A percentile compares a stretch with the other conserved stretches of the same genome.
Conservation (phyloP, 92 coral and sea anemone genomes). For the Zoanthus sociatus region DNA sequence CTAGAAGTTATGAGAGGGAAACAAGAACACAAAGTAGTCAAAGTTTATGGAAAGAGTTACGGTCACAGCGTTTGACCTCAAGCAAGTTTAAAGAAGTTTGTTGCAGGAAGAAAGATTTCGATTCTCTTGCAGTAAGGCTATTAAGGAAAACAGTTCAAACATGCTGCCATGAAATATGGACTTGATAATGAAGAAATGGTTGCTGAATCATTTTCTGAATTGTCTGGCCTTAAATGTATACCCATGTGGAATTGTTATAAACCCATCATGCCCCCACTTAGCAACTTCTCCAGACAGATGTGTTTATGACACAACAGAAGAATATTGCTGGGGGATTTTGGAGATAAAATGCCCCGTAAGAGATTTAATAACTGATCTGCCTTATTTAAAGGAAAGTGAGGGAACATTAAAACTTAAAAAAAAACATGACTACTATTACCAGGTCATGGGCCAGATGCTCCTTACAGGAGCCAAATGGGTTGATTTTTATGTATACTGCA, state of each 20-base stretch:
- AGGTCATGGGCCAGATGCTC: slow-evolving; percentile 63
- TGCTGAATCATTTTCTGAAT: neutral
- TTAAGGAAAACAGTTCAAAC: slow-evolving; percentile 53
- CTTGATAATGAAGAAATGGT: slow-evolving; percentile 26
- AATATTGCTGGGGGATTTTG: slow-evolving; percentile 34
- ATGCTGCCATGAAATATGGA: slow-evolving; percentile 45
- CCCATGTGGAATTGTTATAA: neutral
- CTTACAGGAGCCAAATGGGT: slow-evolving; percentile 56
- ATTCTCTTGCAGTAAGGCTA: slow-evolving; percentile 8
- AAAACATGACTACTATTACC: slow-evolving; percentile 52
- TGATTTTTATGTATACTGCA: slow-evolving; percentile 58
- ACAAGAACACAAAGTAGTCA: slow-evolving; percentile 19
- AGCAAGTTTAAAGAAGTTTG: slow-evolving; percentile 47
- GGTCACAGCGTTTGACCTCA: slow-evolving; percentile 9
- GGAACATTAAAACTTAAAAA: slow-evolving; percentile 51
- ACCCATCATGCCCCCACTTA: slow-evolving; percentile 43
- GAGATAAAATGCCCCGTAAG: slow-evolving; percentile 36
- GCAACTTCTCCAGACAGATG: slow-evolving; percentile 43
- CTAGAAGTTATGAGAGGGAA: slow-evolving; percentile 25
- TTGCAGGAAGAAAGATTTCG: slow-evolving; percentile 8
- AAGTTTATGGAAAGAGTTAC: neutral
- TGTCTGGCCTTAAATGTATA: neutral
- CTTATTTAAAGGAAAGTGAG: slow-evolving; percentile 23
- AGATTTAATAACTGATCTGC: slow-evolving; percentile 21
- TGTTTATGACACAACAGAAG: slow-evolving; percentile 31